phyloP scores from a whole-genome alignment of 2,113 vertebrate species.

The Sorex araneus region DNA sequence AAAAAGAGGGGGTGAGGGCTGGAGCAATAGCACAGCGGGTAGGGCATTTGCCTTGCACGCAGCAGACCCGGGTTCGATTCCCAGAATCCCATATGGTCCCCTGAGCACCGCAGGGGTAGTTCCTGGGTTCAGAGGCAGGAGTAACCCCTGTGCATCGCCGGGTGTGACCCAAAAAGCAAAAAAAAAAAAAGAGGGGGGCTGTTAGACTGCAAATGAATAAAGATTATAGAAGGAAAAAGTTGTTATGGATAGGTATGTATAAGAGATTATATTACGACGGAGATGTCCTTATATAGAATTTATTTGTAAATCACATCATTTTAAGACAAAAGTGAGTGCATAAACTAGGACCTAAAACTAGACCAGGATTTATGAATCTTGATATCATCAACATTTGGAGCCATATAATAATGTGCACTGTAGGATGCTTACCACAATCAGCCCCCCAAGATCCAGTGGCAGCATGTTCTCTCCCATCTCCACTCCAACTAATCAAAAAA shows the following conservation, averaged over 20 bases:
- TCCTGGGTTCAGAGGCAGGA: too few relatives aligned
- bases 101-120: too few relatives aligned
- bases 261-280: not conserved
- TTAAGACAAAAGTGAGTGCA: constrained; percentile 44
- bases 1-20: constrained; percentile 8
- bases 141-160: too few relatives aligned
- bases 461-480: not conserved
- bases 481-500: not conserved
- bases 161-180: too few relatives aligned
- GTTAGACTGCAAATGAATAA: constrained; percentile 35
- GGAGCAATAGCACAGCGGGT: too few relatives aligned
- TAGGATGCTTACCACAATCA: constrained; percentile 29
- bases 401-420: constrained; percentile 20
- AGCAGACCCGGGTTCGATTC: too few relatives aligned
- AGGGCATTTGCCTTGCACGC: too few relatives aligned
- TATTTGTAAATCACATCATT: constrained; percentile 41
- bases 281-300: constrained; percentile 50
- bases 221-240: constrained; percentile 38
- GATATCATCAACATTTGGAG: constrained; percentile 18
- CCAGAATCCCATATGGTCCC: too few relatives aligned
- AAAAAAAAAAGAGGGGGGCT: not conserved
- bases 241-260: constrained; percentile 2
- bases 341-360: constrained; percentile 49
- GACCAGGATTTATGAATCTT: constrained; percentile 39
- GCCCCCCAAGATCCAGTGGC: not conserved